phyloP scores from a whole-genome alignment of 2,888 invertebrate genomes.

The Drosophila macrospina region DNA sequence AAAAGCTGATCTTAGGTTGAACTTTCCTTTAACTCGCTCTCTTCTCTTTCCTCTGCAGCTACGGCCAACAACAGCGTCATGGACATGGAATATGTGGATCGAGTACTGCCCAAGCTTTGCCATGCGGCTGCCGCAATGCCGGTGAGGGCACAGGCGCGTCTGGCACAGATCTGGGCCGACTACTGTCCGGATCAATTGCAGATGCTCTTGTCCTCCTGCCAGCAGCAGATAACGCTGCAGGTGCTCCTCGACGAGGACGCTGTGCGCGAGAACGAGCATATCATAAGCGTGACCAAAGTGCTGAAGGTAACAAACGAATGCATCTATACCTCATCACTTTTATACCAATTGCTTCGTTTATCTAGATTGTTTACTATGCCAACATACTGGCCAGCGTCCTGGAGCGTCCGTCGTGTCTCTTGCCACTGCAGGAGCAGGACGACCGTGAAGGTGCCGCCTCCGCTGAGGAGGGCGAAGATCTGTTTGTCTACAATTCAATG shows the following conservation, averaged over 20 bases:
- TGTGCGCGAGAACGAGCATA: constrained; percentile 93
- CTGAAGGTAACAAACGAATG: constrained; percentile 88
- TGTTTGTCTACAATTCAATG: constrained; percentile 83
- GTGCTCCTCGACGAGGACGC: constrained; percentile 92
- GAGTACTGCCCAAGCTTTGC: constrained; percentile 92
- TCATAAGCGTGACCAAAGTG: constrained; percentile 94
- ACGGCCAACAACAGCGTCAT: constrained; percentile 85
- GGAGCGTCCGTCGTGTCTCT: constrained; percentile 87
- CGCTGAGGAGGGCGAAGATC: constrained; percentile 81
- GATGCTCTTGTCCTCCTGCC: constrained; percentile 91
- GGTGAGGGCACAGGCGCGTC: constrained; percentile 90
- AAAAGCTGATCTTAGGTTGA: not conserved
- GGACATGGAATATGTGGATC: constrained; percentile 93
- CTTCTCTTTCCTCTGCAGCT: not conserved
- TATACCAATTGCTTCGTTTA: not conserved
- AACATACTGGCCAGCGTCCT: constrained; percentile 93
- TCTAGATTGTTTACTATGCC: constrained; percentile 92
- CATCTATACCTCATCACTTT: not conserved
- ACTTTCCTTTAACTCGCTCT: not conserved
- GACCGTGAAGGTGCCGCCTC: constrained; percentile 36
- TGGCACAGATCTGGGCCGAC: constrained; percentile 93
- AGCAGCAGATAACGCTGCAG: constrained; percentile 94
- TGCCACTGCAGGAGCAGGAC: constrained; percentile 45
- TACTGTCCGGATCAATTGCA: constrained; percentile 89
- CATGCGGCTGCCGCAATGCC: constrained; percentile 91